These are phyloP conservation scores for Cephus spinipes DNA, from an alignment of 2,888 invertebrate species.

Conservation along the genomic window DNA sequence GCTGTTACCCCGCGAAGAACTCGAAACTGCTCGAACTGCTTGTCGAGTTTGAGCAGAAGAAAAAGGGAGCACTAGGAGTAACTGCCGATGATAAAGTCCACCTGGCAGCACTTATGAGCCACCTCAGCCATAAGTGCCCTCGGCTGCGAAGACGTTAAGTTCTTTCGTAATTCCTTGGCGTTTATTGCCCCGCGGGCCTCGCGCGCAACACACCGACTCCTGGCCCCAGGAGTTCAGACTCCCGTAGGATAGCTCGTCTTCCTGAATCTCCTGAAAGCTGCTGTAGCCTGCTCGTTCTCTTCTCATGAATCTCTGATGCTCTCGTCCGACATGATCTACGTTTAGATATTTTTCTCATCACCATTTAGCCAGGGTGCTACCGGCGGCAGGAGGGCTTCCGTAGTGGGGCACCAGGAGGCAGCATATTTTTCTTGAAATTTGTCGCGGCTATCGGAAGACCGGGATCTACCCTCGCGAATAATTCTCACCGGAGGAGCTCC, in stretches of 20 bases:
- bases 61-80: slow-evolving; percentile 4
- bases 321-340: slow-evolving; percentile 59
- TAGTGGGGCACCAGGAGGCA: slow-evolving; percentile 43
- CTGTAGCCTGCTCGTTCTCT: too few relatives aligned
- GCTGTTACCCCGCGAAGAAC: too few relatives aligned
- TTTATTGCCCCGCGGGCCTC: too few relatives aligned
- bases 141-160: slow-evolving; percentile 34
- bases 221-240: too few relatives aligned
- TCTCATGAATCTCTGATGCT: slow-evolving; percentile 20
- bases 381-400: slow-evolving; percentile 2
- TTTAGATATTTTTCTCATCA: slow-evolving; percentile 65
- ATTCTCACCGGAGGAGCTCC: slow-evolving; percentile 71
- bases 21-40: too few relatives aligned
- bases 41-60: too few relatives aligned
- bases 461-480: slow-evolving; percentile 64
- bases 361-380: slow-evolving; percentile 24
- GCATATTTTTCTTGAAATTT: slow-evolving; percentile 65
- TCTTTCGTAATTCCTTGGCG: slow-evolving; percentile 41
- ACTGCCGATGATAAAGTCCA: slow-evolving; percentile 56
- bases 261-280: too few relatives aligned
- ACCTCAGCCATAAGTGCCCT: too few relatives aligned
- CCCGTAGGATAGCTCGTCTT: too few relatives aligned
- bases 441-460: slow-evolving; percentile 58
- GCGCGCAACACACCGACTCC: too few relatives aligned
- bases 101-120: slow-evolving; percentile 38